A percentile compares a stretch with the other conserved stretches of the same genome.
phyloP scores from a whole-genome alignment of 2,888 invertebrate species.

The Sclerodermus sp. region DNA sequence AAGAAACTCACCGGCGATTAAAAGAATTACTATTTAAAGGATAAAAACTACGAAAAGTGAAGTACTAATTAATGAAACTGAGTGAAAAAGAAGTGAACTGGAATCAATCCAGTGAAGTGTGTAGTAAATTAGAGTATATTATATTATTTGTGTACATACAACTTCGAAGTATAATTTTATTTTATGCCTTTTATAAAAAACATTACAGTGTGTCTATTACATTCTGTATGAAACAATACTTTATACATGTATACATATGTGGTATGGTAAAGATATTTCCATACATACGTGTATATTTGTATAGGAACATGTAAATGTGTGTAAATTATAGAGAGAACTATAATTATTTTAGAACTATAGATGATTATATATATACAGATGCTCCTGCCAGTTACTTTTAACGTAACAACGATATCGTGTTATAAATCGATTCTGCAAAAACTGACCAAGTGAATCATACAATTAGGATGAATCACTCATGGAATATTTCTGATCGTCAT shows the following conservation, averaged over 20 bases:
- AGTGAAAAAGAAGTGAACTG: background rate
- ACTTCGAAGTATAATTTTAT: background rate
- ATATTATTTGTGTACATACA: background rate
- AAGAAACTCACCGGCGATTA: background rate
- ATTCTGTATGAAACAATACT: background rate
- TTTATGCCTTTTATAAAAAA: background rate
- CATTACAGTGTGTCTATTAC: background rate
- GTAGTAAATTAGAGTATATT: background rate
- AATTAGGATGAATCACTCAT: background rate
- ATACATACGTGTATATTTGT: background rate
- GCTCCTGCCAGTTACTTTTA: slow-evolving; percentile 1
- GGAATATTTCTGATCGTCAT: background rate
- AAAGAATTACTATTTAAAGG: background rate
- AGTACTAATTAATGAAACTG: background rate
- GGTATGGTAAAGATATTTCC: background rate
- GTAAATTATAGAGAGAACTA: slow-evolving; percentile 1
- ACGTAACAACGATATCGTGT: background rate
- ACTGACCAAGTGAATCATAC: background rate
- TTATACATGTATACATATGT: background rate
- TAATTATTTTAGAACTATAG: background rate
- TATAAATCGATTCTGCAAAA: background rate
- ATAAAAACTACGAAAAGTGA: background rate
- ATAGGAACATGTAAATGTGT: background rate
- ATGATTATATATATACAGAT: background rate
- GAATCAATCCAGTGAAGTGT: background rate